Base-by-base conservation (phyloP, 2,113 vertebrate genomes). In the Psittacara wagleri region DNA sequence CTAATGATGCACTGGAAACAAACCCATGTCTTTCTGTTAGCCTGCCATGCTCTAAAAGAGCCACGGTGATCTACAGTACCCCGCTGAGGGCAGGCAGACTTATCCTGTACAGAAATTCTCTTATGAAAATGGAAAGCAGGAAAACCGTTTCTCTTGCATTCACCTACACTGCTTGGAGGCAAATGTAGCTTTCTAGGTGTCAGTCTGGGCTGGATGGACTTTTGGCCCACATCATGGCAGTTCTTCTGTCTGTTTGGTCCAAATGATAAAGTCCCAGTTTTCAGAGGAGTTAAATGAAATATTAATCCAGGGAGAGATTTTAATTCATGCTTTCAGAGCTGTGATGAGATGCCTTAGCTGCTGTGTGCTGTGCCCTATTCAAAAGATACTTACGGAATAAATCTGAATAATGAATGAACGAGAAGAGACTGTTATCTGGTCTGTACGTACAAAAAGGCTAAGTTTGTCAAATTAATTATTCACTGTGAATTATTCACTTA, bases 391-490 rank as follows among this genome's bases (percentile, higher is more conserved):
- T 77, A 51, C 46, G 70, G 94, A 95, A 96, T 92, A 92, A 93
- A 92, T 94, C 89, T 92, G 88, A 94, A 96, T 93, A 93, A 96
- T 75, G 51, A 86, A 84, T 88, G 92, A 93, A 92, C 0, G 29
- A 80, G 88, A 91, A 88, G 64, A 77, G 68, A 69, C 91, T 78
- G n/a, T 91, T 96, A 91, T 95, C 91, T 94, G 39, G 84, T 89
- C 92, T 81, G 87, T 79, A 82, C 0, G 23, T 86, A 95, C 86
- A 95, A 94, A 95, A 83, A 87, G 66, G 18, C 66, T 92, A 91
- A 96, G 73, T 96, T 95, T 94, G 93, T 96, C 81, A 97, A 93
- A 97, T 97, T 92, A 96, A 94, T 95, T 93, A 96, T 92, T 95
- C 91, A 86, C 66, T 84, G 91, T 79, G 84, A 97, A 87, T 95